Conservation (phyloP, 2,113 vertebrate genomes). For the Myotis lucifugus region DNA sequence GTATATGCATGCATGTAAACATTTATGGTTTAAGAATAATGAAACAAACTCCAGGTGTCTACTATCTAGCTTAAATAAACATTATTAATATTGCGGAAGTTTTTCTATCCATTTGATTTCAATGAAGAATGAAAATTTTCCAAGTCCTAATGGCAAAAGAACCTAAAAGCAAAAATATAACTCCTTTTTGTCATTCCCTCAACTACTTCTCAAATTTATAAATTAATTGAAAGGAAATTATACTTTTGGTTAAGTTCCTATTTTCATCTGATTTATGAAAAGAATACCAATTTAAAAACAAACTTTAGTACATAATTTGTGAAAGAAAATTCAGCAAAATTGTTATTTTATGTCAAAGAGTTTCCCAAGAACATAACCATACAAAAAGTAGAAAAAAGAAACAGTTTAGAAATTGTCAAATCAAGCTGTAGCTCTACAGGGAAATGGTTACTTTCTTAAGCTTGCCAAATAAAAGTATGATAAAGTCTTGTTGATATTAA, state of each 20-base stretch:
- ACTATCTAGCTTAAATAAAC: conserved; percentile 26
- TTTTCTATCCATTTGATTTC: background rate
- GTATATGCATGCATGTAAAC: background rate
- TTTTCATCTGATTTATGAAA: conserved; percentile 33
- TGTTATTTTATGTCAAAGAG: background rate
- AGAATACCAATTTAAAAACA: background rate
- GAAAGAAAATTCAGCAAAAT: conserved; percentile 19
- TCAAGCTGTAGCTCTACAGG: conserved; percentile 62
- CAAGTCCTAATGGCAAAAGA: background rate
- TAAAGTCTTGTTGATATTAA: conserved; percentile 81
- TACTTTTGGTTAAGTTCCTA: conserved; percentile 1
- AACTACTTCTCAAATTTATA: conserved; percentile 27
- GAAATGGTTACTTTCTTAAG: conserved; percentile 76
- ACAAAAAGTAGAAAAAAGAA: conserved; percentile 62
- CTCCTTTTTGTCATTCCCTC: background rate
- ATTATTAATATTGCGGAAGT: background rate
- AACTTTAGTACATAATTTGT: background rate
- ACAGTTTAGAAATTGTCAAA: conserved; percentile 66
- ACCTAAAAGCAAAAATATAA: background rate
- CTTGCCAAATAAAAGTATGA: conserved; percentile 86
- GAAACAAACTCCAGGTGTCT: background rate
- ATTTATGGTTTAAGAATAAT: background rate
- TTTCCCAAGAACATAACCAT: conserved; percentile 65
- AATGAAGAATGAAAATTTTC: conserved; percentile 17
- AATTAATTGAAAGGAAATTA: conserved; percentile 21